These are phyloP conservation scores for Phthorimaea operculella DNA, from an alignment of 1,140 invertebrate species.

Conservation along the genomic window DNA sequence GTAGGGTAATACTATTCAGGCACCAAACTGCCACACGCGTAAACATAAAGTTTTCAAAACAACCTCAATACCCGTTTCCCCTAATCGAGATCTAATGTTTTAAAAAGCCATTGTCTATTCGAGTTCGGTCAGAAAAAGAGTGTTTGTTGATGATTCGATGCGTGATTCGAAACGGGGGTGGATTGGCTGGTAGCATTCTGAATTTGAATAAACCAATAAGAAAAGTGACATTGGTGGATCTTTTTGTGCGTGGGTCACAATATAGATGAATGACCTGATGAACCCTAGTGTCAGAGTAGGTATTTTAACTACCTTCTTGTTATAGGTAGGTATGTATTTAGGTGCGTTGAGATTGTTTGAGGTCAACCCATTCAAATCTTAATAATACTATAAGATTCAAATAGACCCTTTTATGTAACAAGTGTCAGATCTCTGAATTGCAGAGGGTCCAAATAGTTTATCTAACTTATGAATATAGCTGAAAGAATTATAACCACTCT, in stretches of 20 bases:
- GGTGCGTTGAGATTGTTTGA: no score
- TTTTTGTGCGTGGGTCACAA: no score
- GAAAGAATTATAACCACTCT: background rate
- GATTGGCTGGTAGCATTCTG: background rate
- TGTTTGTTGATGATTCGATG: conserved; percentile 2
- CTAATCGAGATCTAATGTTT: background rate
- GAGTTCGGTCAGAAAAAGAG: background rate
- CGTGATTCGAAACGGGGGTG: background rate
- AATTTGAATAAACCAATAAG: conserved; percentile 3
- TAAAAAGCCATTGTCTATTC: conserved; percentile 1
- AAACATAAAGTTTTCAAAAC: background rate
- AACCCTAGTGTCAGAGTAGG: no score
- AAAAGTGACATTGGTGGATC: background rate
- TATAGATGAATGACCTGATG: no score
- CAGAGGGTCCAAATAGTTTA: no score
- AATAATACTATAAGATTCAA: background rate
- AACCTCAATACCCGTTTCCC: background rate
- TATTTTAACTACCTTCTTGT: no score
- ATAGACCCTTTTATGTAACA: no score
- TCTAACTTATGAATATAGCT: no score
- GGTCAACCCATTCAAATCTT: no score
- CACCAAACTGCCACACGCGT: no score
- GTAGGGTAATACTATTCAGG: background rate
- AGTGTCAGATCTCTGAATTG: no score
- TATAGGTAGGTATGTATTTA: no score